Percentiles rank a stretch among this genome's conserved stretches.
Evolutionary conservation across 2,113 vertebrate genomes (phyloP).

Genomic region (Lasiurus cinereus): DNA sequence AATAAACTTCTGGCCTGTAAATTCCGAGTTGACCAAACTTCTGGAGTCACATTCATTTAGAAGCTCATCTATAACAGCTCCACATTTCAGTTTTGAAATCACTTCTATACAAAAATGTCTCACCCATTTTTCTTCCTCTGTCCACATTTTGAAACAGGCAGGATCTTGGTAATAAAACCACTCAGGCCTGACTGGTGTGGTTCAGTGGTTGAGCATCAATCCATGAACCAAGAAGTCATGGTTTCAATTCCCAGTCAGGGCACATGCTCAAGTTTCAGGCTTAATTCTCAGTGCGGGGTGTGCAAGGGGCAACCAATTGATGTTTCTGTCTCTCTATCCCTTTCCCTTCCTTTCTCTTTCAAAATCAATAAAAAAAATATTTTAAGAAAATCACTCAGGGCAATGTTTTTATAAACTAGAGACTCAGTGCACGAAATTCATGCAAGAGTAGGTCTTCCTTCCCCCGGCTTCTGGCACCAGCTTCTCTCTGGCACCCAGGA

Average conservation of each 20-base stretch:
- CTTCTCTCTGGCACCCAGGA: too few relatives aligned
- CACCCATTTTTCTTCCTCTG: background rate
- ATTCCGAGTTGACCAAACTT: background rate
- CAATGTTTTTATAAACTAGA: background rate
- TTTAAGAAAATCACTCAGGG: background rate
- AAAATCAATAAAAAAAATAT: background rate
- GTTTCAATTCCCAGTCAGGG: background rate
- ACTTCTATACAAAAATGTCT: background rate
- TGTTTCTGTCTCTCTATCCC: background rate
- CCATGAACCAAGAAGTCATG: too few relatives aligned
- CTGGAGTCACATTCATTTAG: background rate
- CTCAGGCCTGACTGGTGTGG: background rate
- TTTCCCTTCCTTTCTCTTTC: background rate
- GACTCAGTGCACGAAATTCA: too few relatives aligned
- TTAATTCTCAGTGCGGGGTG: background rate
- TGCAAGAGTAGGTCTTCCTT: too few relatives aligned
- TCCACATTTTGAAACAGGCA: background rate
- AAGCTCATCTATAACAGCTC: background rate
- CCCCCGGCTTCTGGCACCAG: too few relatives aligned
- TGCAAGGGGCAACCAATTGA: background rate
- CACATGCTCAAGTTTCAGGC: background rate
- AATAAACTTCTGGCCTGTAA: background rate
- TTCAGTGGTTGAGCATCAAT: background rate
- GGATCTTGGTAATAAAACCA: constrained; percentile 26
- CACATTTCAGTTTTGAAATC: constrained; percentile 1